Evolutionary conservation across 2,113 vertebrate species (phyloP).

Genomic region (Alligator sinensis): DNA sequence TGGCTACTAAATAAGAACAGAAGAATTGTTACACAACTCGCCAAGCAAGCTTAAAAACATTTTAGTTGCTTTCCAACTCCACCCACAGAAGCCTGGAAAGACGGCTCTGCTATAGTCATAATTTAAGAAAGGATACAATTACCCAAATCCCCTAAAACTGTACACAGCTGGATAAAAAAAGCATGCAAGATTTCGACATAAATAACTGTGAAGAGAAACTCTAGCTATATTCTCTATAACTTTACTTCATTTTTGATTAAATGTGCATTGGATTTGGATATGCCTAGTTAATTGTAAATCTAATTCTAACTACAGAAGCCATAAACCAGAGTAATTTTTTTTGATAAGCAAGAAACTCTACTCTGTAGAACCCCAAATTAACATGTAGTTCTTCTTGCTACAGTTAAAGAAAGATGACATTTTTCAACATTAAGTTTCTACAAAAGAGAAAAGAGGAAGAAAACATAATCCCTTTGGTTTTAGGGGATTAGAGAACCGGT

Average conservation of each 20-base stretch:
- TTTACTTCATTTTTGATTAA: slow-evolving; percentile 54
- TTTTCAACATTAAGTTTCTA: slow-evolving; percentile 57
- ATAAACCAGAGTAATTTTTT: slow-evolving; percentile 60
- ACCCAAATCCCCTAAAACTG: slow-evolving; percentile 56
- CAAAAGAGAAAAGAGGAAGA: slow-evolving; percentile 51
- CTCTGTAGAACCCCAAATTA: slow-evolving; percentile 48
- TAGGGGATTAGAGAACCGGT: slow-evolving; percentile 62
- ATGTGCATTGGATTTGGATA: slow-evolving; percentile 44
- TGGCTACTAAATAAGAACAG: slow-evolving; percentile 42
- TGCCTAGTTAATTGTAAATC: slow-evolving; percentile 59
- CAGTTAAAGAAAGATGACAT: slow-evolving; percentile 50
- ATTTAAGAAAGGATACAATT: slow-evolving; percentile 64
- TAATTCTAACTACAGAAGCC: slow-evolving; percentile 57
- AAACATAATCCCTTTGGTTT: slow-evolving; percentile 61
- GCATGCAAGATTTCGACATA: slow-evolving; percentile 57
- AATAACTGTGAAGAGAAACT: slow-evolving; percentile 62
- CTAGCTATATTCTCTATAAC: slow-evolving; percentile 22
- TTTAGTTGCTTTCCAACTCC: slow-evolving; percentile 61
- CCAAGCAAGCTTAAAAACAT: slow-evolving; percentile 57
- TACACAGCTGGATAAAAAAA: slow-evolving; percentile 20
- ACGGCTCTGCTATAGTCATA: slow-evolving; percentile 45
- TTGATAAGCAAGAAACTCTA: slow-evolving; percentile 53
- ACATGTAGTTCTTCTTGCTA: slow-evolving; percentile 35
- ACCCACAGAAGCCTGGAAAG: slow-evolving; percentile 49
- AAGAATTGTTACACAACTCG: slow-evolving; percentile 46